These are phyloP conservation scores for Caenorhabditis sp. DNA, from an alignment of 2,888 invertebrate species.

Conservation along the genomic window DNA sequence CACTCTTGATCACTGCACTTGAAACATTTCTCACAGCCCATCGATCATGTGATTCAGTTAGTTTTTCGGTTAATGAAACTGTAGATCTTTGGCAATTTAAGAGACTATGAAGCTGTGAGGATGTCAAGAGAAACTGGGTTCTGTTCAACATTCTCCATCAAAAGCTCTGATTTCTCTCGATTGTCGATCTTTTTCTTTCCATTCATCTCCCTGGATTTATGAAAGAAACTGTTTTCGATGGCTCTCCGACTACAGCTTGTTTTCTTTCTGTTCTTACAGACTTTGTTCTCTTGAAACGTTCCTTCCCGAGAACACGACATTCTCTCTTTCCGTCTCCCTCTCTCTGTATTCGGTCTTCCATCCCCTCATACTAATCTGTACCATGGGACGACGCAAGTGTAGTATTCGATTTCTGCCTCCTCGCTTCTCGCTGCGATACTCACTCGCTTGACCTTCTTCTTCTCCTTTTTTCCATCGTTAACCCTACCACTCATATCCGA, in stretches of 20 bases:
- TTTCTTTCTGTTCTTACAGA: too few species aligned
- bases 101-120: too few species aligned
- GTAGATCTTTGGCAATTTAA: too few species aligned
- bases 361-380: conserved; percentile 8
- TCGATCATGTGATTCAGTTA: background rate
- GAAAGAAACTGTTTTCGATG: too few species aligned
- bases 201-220: too few species aligned
- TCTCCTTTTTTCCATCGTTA: conserved; percentile 32
- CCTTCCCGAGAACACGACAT: background rate
- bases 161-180: too few species aligned
- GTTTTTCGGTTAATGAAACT: background rate
- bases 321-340: background rate
- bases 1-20: conserved; percentile 12
- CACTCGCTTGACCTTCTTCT: conserved; percentile 28
- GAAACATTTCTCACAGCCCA: conserved; percentile 7
- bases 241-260: too few species aligned
- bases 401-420: conserved; percentile 1
- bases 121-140: too few species aligned
- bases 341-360: too few species aligned
- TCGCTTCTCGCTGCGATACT: conserved; percentile 10
- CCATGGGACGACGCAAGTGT: background rate
- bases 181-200: too few species aligned
- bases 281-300: background rate
- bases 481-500: conserved; percentile 38
- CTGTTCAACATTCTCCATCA: too few species aligned